Percentiles rank a stretch among this genome's conserved stretches.
Evolutionary conservation across 2,113 vertebrate genomes (phyloP).

Genomic region (Fulica atra): DNA sequence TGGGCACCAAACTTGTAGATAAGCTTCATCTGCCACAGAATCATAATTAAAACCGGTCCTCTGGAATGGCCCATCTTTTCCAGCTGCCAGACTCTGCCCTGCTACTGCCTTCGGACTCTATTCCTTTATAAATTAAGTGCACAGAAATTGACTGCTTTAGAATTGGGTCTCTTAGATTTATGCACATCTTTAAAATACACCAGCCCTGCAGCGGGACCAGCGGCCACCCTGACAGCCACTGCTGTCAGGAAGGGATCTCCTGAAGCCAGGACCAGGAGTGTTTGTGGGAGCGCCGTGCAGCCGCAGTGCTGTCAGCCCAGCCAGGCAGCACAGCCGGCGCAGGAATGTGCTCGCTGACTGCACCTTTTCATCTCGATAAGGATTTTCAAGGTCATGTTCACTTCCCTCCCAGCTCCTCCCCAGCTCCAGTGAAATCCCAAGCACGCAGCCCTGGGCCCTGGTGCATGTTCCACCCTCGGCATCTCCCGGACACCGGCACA

Average conservation of each 20-base stretch:
- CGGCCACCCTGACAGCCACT: rapidly evolving
- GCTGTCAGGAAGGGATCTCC: rapidly evolving
- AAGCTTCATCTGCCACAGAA: background rate
- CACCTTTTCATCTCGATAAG: slow-evolving; percentile 57
- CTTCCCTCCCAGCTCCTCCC: slow-evolving; percentile 71
- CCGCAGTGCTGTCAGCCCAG: background rate
- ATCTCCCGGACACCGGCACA: slow-evolving; percentile 73
- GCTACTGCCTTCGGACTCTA: background rate
- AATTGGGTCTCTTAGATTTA: background rate
- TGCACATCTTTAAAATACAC: rapidly evolving
- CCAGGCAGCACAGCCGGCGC: background rate
- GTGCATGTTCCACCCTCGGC: slow-evolving; percentile 65
- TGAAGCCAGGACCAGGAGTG: background rate
- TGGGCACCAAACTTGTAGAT: background rate
- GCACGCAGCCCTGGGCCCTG: slow-evolving; percentile 76
- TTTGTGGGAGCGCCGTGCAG: background rate
- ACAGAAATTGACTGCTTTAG: rapidly evolving
- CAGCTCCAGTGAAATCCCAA: slow-evolving; percentile 66
- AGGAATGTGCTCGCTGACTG: slow-evolving; percentile 26
- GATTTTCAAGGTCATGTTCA: slow-evolving; percentile 72
- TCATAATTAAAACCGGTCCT: background rate
- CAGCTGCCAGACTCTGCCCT: background rate
- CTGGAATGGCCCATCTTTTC: background rate
- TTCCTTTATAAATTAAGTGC: background rate
- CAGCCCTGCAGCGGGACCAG: rapidly evolving